phyloP scores from a whole-genome alignment of 1,140 invertebrate species.

The Hylaeus volcanicus region DNA sequence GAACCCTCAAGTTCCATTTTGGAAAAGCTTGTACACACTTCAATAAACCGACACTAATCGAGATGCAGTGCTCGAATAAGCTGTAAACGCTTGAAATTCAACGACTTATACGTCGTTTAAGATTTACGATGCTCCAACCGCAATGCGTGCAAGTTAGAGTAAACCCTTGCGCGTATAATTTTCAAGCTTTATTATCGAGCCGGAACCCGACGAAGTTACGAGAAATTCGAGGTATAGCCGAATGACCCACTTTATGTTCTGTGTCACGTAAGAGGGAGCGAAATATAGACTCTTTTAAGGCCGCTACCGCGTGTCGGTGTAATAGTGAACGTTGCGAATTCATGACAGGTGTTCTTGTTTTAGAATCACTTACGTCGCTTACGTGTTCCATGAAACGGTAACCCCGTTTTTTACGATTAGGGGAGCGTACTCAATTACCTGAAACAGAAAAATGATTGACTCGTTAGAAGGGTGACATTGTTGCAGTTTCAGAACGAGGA shows the following conservation, averaged over 20 bases:
- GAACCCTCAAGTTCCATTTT: no score
- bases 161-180: slow-evolving; percentile 11
- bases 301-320: not conserved
- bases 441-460: slow-evolving; percentile 3
- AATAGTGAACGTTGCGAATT: slow-evolving; percentile 13
- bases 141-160: not conserved
- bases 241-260: slow-evolving; percentile 38
- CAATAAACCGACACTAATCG: not conserved
- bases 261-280: slow-evolving; percentile 34
- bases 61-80: not conserved
- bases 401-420: no score
- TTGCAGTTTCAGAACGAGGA: not conserved
- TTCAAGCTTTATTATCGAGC: slow-evolving; percentile 33
- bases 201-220: slow-evolving; percentile 27
- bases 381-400: not conserved
- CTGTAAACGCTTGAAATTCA: not conserved
- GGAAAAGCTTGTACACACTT: no score
- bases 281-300: slow-evolving; percentile 31
- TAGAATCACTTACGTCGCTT: slow-evolving; percentile 36
- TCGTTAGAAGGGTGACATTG: not conserved
- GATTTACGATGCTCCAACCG: slow-evolving; percentile 17
- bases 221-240: slow-evolving; percentile 28
- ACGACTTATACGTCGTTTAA: not conserved
- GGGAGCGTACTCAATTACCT: slow-evolving; percentile 12
- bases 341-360: slow-evolving; percentile 14